Conservation (phyloP, 2,797 vertebrate genomes). For the Tarsius wallacei region DNA sequence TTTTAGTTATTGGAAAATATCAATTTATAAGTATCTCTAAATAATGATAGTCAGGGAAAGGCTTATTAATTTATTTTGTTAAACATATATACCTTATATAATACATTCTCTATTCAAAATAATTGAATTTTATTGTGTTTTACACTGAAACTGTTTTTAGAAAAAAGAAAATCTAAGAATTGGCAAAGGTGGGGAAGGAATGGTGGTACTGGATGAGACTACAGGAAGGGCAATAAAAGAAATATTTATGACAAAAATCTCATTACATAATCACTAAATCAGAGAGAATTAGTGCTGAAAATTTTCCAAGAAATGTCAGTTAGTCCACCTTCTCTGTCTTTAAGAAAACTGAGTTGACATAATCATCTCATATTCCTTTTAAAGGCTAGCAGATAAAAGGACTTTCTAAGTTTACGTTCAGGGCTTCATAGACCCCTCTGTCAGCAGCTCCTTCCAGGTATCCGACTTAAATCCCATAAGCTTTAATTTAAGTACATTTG, state of each 20-base stretch:
- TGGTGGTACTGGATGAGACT: neutral
- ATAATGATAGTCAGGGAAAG: neutral
- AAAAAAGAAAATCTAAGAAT: neutral
- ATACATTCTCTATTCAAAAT: conserved; percentile 33
- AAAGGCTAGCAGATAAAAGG: conserved; percentile 44
- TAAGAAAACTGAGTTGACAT: neutral
- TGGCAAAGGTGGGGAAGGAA: neutral
- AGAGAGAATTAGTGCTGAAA: conserved; percentile 1
- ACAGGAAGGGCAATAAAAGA: neutral
- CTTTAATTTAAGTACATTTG: conserved; percentile 39
- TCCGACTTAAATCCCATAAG: conserved; percentile 24
- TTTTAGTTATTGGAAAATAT: conserved; percentile 63
- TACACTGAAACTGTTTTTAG: neutral
- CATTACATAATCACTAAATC: conserved; percentile 1
- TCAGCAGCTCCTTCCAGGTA: conserved; percentile 47
- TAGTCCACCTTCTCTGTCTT: neutral
- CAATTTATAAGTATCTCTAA: conserved; percentile 1
- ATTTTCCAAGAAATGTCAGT: conserved; percentile 35
- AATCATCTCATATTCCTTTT: neutral
- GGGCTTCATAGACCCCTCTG: neutral
- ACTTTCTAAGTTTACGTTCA: conserved; percentile 23
- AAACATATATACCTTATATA: neutral
- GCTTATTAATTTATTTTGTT: conserved; percentile 7
- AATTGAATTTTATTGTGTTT: conserved; percentile 11
- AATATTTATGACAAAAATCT: neutral